These are phyloP conservation scores for Dicrostonyx torquatus DNA, from an alignment of 2,797 vertebrate genomes.

Conservation along the genomic window DNA sequence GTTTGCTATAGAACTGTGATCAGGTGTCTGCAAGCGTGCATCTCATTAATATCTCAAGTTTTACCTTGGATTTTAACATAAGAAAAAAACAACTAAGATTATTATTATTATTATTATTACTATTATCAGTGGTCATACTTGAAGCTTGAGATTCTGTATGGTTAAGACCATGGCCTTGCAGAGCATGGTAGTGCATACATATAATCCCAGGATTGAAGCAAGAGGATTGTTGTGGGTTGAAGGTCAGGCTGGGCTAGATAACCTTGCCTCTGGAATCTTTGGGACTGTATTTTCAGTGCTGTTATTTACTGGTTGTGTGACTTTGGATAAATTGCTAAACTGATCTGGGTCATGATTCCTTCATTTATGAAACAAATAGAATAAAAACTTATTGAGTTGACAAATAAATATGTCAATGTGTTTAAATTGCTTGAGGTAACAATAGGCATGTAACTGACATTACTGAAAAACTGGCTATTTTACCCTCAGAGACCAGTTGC, in stretches of 20 bases:
- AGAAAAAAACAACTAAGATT: not conserved
- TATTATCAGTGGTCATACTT: not conserved
- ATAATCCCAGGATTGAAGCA: not conserved
- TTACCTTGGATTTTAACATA: not conserved
- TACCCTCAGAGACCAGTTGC: not conserved
- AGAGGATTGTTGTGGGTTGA: not conserved
- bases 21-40: not conserved
- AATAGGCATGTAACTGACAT: not conserved
- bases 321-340: not conserved
- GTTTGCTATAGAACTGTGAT: not conserved
- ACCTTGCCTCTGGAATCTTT: not conserved
- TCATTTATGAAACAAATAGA: constrained; percentile 21
- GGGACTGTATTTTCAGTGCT: not conserved
- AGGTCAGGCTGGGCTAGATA: not conserved
- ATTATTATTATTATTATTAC: not conserved
- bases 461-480: not conserved
- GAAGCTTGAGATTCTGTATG: not conserved
- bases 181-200: no score
- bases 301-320: constrained; percentile 21
- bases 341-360: not conserved
- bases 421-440: not conserved
- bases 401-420: constrained; percentile 33
- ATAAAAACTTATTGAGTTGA: not conserved
- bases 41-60: not conserved
- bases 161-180: not conserved